phyloP scores from a whole-genome alignment of 2,113 vertebrate genomes.

The Gorsachius goisagi region DNA sequence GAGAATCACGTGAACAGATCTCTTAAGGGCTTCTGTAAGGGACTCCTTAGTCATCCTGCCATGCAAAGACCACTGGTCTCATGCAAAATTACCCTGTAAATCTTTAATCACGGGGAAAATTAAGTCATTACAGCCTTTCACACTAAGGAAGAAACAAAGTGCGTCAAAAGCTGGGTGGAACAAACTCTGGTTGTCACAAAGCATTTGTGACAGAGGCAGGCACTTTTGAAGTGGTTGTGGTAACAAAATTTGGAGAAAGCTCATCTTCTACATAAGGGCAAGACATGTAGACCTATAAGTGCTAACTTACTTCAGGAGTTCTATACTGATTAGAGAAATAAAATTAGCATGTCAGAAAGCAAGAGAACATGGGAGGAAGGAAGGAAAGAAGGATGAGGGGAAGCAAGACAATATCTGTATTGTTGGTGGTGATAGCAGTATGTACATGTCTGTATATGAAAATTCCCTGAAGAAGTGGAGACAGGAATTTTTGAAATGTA shows the following conservation, averaged over 20 bases:
- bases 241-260: neutral
- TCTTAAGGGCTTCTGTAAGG: neutral
- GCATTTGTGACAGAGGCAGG: neutral
- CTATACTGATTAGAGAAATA: neutral
- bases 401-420: neutral
- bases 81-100: neutral
- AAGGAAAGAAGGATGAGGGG: neutral
- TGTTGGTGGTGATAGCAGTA: neutral
- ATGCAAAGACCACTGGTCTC: neutral
- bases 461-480: neutral
- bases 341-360: neutral
- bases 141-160: neutral
- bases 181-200: neutral
- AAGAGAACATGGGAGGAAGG: neutral
- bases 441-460: neutral
- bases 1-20: neutral
- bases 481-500: neutral
- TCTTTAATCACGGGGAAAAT: neutral
- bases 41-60: neutral
- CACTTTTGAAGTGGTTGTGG: neutral
- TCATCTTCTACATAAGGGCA: neutral
- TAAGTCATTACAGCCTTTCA: neutral
- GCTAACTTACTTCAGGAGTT: neutral
- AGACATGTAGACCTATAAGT: neutral
- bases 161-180: neutral